Conservation (phyloP, 2,113 vertebrate species). For the Ondatra zibethicus region DNA sequence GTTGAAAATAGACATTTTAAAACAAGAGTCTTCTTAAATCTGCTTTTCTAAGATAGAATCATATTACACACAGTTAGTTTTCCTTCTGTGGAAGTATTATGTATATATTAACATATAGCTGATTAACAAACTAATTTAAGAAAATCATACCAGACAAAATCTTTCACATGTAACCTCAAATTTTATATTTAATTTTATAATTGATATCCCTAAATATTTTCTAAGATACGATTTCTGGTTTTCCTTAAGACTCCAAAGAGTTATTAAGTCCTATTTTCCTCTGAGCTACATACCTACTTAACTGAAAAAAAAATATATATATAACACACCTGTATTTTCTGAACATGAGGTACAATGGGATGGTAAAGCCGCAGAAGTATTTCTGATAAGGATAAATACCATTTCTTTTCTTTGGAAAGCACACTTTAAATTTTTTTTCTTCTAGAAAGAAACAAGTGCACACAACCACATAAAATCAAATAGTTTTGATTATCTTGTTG, state of each 20-base stretch:
- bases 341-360: not conserved
- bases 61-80: not conserved
- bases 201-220: not conserved
- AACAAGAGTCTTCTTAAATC: not conserved
- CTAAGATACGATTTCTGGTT: not conserved
- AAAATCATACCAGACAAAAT: not conserved
- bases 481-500: not conserved
- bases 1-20: not conserved
- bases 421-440: not conserved
- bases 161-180: not conserved
- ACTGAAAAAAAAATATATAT: not conserved
- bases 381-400: not conserved
- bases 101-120: not conserved
- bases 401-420: not conserved
- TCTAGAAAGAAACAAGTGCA: not conserved
- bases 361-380: not conserved
- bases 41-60: not conserved
- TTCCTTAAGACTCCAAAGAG: not conserved
- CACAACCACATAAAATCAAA: not conserved
- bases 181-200: not conserved
- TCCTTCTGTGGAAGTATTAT: not conserved
- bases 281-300: not conserved
- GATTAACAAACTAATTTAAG: not conserved
- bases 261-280: not conserved
- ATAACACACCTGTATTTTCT: rapidly evolving